Evolutionary conservation across 2,797 vertebrate species (phyloP), one percentile per base, ranked within the genome.

Genomic region (Oreochromis grahami): DNA sequence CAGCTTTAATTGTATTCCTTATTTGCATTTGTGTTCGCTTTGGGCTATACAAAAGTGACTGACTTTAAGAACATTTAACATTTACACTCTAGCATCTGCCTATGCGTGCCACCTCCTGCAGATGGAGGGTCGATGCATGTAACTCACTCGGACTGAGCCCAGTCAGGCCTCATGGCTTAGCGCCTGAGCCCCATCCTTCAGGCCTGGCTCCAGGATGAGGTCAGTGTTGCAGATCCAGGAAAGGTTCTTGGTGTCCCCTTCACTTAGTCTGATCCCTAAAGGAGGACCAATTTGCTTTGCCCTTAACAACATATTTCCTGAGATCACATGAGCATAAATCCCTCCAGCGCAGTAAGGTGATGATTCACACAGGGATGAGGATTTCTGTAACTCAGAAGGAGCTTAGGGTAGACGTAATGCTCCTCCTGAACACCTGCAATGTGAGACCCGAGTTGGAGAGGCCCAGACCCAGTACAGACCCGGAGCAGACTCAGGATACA

Each of bases 341-440:
- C 65, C 38, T 43, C 65, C 2, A 1, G 13, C 0, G 1, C 11
- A 41, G 13, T 43, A 17, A 43, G 65, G 38, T 43, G 38, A 43
- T 2, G 65, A 45, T 70, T 70, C 65, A 70, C 65, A 70, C 0
- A 32, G 29, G 0, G 32, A 34, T 36, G 29, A 60, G 0, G 32
- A 34, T 34, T 34, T 60, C 17, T 17, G 56, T 34, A 19, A 34
- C 8, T 56, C 53, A 56, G 21, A 0, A 26, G 21, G 55, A 29
- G 1, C 1, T 60, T 32, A 60, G 56, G 1, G 8, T 11, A 38
- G 0, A 63, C 2, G 2, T 63, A n/a, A 36, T 63, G 34, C 34
- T 38, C 60, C 60, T 2, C 34, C 60, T n/a, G 60, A 12, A 32
- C 29, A 13, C 19, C 10, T 38, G 4, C 34, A 38, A 38, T 3